Base-by-base conservation (phyloP, 2,797 vertebrate species). In the Enteromius unitaeniatus region DNA sequence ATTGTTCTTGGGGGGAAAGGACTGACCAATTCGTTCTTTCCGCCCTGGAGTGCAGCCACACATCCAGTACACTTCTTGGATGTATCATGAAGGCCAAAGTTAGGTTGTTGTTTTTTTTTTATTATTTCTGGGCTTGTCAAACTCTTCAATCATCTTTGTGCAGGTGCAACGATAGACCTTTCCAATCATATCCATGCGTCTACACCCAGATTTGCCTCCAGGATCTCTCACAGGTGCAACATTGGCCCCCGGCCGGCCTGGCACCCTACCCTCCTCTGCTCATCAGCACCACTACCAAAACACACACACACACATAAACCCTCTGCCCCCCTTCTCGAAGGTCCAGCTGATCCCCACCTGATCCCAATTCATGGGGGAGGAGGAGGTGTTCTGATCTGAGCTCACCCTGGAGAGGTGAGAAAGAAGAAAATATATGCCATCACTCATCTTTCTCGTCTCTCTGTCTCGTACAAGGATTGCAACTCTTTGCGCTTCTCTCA, bases 161-260 rank as follows among this genome's bases (percentile, higher is more conserved):
- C 76, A 91, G 89, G 88, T 91, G 91, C 88, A 51, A 87, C 34
- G 89, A 84, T 88, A 87, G 89, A 93, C 91, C 88, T 91, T 91
- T 89, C 87, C 90, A 90, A 89, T 87, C 87, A 89, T 87, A 78
- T 75, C 65, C 60, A 87, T 78, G 83, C 79, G 87, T 68, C 86
- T 82, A 89, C 89, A 87, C 87, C 89, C 89, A 89, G 87, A 89
- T 88, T 87, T 58, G 62, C 80, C 88, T 84, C 84, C 85, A 79
- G 72, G 85, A 82, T 87, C 73, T 86, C 70, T 79, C 86, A 83
- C 88, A 89, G 88, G 86, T 88, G 88, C 86, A 88, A 70, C 86
- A 85, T 83, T 88, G 87, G 87, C 84, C 87, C 85, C 82, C 78
- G 78, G 88, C 87, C 86, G 64, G 73, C 81, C 85, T 86, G 85